These are phyloP conservation scores for Chauna torquata DNA, from an alignment of 2,113 vertebrate species.

Conservation along the genomic window DNA sequence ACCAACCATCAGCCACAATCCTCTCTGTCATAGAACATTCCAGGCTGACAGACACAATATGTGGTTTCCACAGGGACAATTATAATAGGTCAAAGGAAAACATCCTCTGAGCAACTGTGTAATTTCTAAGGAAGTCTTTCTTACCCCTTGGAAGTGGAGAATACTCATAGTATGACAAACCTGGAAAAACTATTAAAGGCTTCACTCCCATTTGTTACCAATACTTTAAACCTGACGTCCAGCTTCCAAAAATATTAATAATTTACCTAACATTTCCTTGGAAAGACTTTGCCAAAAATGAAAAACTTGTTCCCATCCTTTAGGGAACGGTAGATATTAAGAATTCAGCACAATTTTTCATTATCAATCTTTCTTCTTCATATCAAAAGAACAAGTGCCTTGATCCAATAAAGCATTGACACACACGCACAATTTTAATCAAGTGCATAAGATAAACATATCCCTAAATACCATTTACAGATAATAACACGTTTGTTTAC, in stretches of 20 bases:
- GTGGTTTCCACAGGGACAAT: background rate
- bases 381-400: background rate
- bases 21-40: background rate
- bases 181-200: background rate
- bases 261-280: background rate
- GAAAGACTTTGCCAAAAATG: background rate
- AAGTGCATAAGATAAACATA: background rate
- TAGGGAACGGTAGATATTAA: background rate
- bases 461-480: background rate
- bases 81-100: background rate
- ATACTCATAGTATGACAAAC: conserved; percentile 28
- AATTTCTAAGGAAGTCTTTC: conserved; percentile 19
- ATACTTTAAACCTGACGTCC: background rate
- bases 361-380: background rate
- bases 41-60: background rate
- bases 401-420: background rate
- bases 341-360: background rate
- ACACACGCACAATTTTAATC: background rate
- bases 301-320: background rate
- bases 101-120: background rate
- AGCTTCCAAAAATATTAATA: background rate
- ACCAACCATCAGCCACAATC: background rate
- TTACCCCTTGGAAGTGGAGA: background rate
- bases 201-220: background rate
- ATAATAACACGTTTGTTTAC: background rate